Conservation (phyloP, 2,888 invertebrate genomes). For the Philhelius pedissequus region DNA sequence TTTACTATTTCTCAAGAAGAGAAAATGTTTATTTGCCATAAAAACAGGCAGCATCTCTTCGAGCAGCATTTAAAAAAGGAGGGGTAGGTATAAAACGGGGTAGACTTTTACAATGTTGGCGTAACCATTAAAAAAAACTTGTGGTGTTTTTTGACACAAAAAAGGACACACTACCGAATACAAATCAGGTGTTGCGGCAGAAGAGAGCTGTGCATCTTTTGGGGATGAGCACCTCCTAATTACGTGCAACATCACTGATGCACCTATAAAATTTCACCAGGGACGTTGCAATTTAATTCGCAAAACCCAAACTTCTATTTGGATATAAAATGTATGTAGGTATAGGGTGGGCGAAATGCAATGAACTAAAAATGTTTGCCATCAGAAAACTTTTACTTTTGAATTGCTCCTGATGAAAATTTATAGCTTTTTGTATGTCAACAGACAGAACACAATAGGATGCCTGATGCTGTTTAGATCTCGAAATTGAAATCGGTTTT, state of each 20-base stretch:
- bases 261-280: constrained; percentile 17
- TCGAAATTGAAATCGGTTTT: constrained; percentile 41
- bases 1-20: constrained; percentile 53
- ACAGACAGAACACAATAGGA: constrained; percentile 4
- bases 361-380: constrained; percentile 29
- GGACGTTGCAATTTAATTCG: not conserved
- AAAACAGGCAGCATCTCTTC: constrained; percentile 16
- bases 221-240: constrained; percentile 44
- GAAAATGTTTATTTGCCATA: constrained; percentile 63
- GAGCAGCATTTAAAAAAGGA: not conserved
- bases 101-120: constrained; percentile 55
- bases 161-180: constrained; percentile 3
- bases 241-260: constrained; percentile 40
- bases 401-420: constrained; percentile 41
- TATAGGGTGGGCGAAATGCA: not conserved
- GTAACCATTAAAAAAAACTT: constrained; percentile 20
- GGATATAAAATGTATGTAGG: too few relatives aligned
- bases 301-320: not conserved
- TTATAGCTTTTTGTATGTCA: constrained; percentile 31
- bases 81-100: not conserved
- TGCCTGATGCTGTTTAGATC: not conserved
- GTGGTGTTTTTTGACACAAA: constrained; percentile 6
- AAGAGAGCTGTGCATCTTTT: not conserved
- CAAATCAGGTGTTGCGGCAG: constrained; percentile 33
- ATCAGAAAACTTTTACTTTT: constrained; percentile 24